phyloP scores from a whole-genome alignment of 2,888 invertebrate genomes.

The Serripes groenlandicus region DNA sequence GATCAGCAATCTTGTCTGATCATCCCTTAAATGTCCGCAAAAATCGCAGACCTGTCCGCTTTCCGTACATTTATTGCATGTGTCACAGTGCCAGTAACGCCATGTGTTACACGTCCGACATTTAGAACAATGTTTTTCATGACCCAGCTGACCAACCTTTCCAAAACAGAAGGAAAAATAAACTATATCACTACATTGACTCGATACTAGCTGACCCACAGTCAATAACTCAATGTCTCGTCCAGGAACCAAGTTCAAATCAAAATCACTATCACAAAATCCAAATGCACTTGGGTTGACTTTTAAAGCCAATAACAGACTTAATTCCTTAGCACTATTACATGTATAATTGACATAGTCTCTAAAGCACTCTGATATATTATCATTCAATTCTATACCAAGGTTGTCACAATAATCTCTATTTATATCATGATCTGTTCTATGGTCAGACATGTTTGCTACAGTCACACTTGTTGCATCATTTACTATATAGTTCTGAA shows the following conservation, averaged over 20 bases:
- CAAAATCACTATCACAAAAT: constrained; percentile 60
- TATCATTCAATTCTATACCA: constrained; percentile 26
- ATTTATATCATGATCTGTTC: neutral
- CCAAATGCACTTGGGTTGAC: constrained; percentile 55
- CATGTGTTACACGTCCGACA: constrained; percentile 59
- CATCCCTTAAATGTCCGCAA: constrained; percentile 59
- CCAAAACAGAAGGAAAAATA: constrained; percentile 64
- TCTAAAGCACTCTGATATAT: constrained; percentile 55
- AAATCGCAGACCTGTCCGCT: constrained; percentile 52
- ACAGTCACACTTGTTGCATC: neutral
- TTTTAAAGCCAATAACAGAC: constrained; percentile 43
- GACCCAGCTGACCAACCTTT: constrained; percentile 59
- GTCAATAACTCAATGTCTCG: constrained; percentile 54
- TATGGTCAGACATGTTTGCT: neutral
- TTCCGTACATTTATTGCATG: constrained; percentile 58
- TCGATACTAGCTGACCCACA: constrained; percentile 53
- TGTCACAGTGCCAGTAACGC: constrained; percentile 59
- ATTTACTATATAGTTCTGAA: constrained; percentile 33
- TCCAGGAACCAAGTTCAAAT: constrained; percentile 40
- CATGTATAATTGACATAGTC: constrained; percentile 66
- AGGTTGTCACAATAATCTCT: constrained; percentile 18
- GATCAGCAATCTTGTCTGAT: constrained; percentile 44
- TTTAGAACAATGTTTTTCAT: constrained; percentile 58
- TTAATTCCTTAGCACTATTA: constrained; percentile 58
- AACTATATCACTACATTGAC: constrained; percentile 55